A percentile compares a stretch with the other conserved stretches of the same genome.
Conservation (phyloP, 2,797 vertebrate genomes). For the Peromyscus eremicus region DNA sequence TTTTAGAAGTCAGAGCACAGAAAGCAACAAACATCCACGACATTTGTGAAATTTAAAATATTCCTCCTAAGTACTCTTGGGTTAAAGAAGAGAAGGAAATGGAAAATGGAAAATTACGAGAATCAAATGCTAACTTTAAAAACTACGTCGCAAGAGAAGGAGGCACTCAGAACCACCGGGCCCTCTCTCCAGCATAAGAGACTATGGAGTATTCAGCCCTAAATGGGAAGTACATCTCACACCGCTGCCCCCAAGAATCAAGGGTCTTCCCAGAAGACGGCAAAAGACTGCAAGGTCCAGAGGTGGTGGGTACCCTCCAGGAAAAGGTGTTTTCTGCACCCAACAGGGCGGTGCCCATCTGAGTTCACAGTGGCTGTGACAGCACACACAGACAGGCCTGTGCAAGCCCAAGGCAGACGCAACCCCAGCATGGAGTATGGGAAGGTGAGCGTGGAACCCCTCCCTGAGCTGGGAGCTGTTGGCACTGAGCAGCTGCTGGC, state of each 20-base stretch:
- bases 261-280: background rate
- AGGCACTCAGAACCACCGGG: background rate
- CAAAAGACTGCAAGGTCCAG: background rate
- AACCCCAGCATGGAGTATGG: background rate
- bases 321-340: background rate
- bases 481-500: background rate
- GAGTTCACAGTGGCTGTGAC: no score
- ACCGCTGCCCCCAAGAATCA: no score
- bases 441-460: background rate
- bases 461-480: background rate
- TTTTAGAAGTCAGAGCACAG: background rate
- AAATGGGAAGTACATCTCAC: no score
- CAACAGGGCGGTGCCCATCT: background rate
- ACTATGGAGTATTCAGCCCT: no score
- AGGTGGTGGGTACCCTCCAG: background rate
- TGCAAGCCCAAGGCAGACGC: background rate
- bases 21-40: background rate
- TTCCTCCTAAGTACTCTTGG: background rate
- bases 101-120: background rate
- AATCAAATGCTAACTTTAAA: background rate
- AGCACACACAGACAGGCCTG: no score
- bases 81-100: constrained; percentile 29
- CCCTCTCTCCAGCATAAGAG: background rate
- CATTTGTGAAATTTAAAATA: constrained; percentile 8
- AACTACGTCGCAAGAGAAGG: background rate